Evolutionary conservation across 2,113 vertebrate genomes (phyloP).

Genomic region (Pandion haliaetus): DNA sequence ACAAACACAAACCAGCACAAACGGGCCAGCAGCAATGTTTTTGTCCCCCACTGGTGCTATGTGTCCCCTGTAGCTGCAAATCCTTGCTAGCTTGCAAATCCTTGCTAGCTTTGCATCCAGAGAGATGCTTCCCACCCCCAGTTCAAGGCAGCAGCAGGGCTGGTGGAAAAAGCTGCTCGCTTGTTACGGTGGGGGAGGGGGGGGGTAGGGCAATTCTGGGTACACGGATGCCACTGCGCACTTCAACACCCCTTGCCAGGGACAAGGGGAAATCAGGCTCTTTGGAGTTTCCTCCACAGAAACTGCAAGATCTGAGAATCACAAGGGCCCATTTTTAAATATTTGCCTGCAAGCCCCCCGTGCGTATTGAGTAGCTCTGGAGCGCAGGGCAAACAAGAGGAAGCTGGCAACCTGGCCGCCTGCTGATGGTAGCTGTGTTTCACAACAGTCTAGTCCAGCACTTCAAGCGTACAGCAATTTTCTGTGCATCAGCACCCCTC

Average conservation of each 20-base stretch:
- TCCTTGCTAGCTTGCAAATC: neutral
- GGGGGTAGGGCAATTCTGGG: neutral
- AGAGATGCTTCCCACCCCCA: neutral
- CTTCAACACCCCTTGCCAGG: neutral
- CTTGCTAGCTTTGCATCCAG: neutral
- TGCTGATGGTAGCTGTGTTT: neutral
- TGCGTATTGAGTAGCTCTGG: rapidly evolving
- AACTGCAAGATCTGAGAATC: neutral
- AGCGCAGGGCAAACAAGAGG: neutral
- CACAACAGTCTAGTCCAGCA: neutral
- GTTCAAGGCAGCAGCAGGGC: neutral
- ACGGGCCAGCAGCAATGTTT: neutral
- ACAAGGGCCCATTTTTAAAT: neutral
- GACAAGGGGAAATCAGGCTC: neutral
- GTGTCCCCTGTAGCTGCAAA: neutral
- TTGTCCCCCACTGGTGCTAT: neutral
- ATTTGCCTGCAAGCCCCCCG: rapidly evolving
- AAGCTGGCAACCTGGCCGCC: neutral
- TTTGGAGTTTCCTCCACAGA: neutral
- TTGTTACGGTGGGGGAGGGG: neutral
- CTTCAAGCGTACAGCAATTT: neutral
- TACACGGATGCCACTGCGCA: neutral
- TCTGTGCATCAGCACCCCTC: neutral
- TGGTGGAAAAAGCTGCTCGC: neutral
- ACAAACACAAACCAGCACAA: neutral